These are phyloP conservation scores for Lipotes vexillifer DNA, from an alignment of 2,113 vertebrate species.

Conservation along the genomic window DNA sequence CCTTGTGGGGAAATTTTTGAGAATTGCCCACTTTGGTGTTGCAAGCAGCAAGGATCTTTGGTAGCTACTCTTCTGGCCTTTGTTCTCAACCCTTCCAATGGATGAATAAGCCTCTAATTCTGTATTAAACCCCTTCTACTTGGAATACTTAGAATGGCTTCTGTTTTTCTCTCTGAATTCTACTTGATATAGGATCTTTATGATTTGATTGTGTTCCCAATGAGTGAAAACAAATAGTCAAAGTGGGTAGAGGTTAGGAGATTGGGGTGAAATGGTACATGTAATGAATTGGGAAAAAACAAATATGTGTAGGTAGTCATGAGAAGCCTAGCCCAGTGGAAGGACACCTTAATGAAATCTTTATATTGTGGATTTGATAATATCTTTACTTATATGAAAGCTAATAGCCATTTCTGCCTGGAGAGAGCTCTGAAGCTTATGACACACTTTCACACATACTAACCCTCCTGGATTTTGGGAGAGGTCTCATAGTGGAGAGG, in stretches of 20 bases:
- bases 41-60: neutral
- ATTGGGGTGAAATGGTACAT: neutral
- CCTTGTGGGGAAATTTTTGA: neutral
- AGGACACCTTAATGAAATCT: neutral
- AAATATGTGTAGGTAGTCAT: neutral
- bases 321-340: neutral
- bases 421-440: neutral
- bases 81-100: neutral
- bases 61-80: neutral
- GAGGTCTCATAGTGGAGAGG: neutral
- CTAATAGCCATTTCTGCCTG: neutral
- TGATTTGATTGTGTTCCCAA: neutral
- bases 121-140: neutral
- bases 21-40: neutral
- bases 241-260: neutral
- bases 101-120: neutral
- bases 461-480: neutral
- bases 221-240: neutral
- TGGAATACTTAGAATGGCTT: neutral
- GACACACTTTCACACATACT: neutral
- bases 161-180: neutral
- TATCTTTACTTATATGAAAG: neutral
- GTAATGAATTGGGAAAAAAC: neutral
- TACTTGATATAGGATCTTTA: neutral
- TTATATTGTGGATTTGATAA: neutral